Conservation (phyloP, 1,140 invertebrate species). For the Acromyrmex heyeri region DNA sequence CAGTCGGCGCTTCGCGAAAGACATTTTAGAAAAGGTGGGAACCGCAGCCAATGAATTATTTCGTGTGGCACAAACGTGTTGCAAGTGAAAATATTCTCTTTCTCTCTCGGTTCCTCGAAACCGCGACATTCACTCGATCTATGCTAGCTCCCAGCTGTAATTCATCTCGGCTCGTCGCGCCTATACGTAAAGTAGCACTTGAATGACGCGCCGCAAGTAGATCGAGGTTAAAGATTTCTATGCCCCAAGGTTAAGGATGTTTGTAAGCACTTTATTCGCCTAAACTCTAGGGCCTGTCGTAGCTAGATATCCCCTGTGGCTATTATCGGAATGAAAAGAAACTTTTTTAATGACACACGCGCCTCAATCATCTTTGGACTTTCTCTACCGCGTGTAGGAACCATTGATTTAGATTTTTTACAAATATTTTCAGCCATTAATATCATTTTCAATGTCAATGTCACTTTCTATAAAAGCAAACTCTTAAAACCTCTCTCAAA, state of each 20-base stretch:
- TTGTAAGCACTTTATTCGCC: slow-evolving; percentile 27
- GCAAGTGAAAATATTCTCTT: slow-evolving; percentile 54
- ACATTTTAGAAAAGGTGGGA: slow-evolving; percentile 33
- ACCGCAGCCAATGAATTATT: slow-evolving; percentile 29
- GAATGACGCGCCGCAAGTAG: slow-evolving; percentile 72
- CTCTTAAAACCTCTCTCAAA: not conserved
- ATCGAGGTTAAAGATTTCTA: slow-evolving; percentile 77
- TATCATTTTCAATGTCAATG: not conserved
- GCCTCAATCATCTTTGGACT: not conserved
- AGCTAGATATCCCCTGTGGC: not conserved
- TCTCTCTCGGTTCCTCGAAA: slow-evolving; percentile 37
- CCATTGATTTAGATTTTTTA: not conserved
- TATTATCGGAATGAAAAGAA: slow-evolving; percentile 4
- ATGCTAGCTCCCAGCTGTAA: slow-evolving; percentile 34
- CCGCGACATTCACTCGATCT: slow-evolving; percentile 31
- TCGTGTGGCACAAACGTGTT: not conserved
- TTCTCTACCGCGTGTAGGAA: not conserved
- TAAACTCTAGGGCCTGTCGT: slow-evolving; percentile 11
- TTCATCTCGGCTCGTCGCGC: slow-evolving; percentile 52
- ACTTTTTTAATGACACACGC: slow-evolving; percentile 3
- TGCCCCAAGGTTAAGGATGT: slow-evolving; percentile 74
- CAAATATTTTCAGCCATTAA: not conserved
- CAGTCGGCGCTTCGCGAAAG: not conserved
- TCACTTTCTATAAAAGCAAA: not conserved
- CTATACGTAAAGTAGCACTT: slow-evolving; percentile 71